Percentiles rank a stretch among this genome's conserved stretches.
Conservation (phyloP, 2,888 invertebrate genomes). For the Bellardia pandia region DNA sequence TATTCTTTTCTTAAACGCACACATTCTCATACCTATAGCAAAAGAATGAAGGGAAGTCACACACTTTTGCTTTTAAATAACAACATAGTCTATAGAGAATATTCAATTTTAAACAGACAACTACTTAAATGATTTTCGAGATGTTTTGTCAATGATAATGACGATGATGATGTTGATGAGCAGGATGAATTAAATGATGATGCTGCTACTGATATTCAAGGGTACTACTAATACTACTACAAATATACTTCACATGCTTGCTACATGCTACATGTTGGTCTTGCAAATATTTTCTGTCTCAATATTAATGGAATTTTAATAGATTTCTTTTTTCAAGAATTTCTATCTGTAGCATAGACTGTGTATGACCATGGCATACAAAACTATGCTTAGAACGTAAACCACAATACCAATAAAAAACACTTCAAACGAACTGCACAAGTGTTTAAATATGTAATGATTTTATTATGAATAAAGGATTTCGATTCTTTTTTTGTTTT, state of each 20-base stretch:
- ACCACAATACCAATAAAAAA: conserved; percentile 30
- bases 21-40: not conserved
- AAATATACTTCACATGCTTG: conserved; percentile 27
- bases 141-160: conserved; percentile 59
- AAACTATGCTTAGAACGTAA: conserved; percentile 40
- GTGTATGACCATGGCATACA: conserved; percentile 61
- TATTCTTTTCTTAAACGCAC: not conserved
- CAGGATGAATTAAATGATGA: conserved; percentile 19
- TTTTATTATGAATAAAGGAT: conserved; percentile 47
- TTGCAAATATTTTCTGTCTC: conserved; percentile 12
- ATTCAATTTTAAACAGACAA: conserved; percentile 60
- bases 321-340: conserved; percentile 32
- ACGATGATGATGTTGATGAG: conserved; percentile 11
- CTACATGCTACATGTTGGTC: not conserved
- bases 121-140: conserved; percentile 65
- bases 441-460: conserved; percentile 62
- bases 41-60: not conserved
- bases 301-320: conserved; percentile 36
- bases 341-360: conserved; percentile 1
- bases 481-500: not conserved
- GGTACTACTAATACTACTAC: conserved; percentile 28
- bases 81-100: conserved; percentile 12
- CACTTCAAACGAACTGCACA: conserved; percentile 49
- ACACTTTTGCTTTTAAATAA: conserved; percentile 29
- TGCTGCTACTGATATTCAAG: conserved; percentile 54